Conservation (phyloP, 2,113 vertebrate species). For the Sitta europaea region DNA sequence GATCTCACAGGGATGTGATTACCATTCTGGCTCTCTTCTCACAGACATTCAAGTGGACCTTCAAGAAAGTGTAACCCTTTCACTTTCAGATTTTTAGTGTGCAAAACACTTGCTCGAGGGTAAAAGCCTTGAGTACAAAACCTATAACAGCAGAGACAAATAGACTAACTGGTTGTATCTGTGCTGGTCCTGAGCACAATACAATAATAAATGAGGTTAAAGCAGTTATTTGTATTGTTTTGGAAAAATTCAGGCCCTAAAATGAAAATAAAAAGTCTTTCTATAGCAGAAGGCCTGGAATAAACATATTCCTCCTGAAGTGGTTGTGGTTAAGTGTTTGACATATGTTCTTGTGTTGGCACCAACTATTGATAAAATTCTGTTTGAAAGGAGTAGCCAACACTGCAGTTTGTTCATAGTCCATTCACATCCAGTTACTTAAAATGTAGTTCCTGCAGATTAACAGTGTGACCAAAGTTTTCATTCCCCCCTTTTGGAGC, state of each 20-base stretch:
- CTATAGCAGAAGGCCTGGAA: neutral
- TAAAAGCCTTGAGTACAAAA: neutral
- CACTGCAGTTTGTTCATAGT: neutral
- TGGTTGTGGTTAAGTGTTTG: neutral
- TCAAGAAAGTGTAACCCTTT: conserved; percentile 53
- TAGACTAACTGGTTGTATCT: neutral
- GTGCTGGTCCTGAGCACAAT: neutral
- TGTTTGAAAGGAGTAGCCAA: neutral
- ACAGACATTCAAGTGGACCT: conserved; percentile 10
- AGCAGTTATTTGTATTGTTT: neutral
- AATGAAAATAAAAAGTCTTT: neutral
- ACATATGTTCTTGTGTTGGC: neutral
- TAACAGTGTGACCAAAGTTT: conserved; percentile 36
- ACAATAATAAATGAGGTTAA: neutral
- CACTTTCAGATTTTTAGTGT: neutral
- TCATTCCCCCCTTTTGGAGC: conserved; percentile 14
- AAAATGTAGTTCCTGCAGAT: conserved; percentile 4
- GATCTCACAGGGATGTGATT: conserved; percentile 58
- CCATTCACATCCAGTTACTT: neutral
- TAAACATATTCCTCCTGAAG: neutral
- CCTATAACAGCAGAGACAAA: neutral
- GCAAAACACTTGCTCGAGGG: neutral
- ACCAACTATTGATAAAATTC: neutral
- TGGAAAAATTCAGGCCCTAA: neutral
- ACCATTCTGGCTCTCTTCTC: conserved; percentile 45